Base-by-base conservation (phyloP, 1,140 invertebrate species). In the Mizuhopecten yessoensis region DNA sequence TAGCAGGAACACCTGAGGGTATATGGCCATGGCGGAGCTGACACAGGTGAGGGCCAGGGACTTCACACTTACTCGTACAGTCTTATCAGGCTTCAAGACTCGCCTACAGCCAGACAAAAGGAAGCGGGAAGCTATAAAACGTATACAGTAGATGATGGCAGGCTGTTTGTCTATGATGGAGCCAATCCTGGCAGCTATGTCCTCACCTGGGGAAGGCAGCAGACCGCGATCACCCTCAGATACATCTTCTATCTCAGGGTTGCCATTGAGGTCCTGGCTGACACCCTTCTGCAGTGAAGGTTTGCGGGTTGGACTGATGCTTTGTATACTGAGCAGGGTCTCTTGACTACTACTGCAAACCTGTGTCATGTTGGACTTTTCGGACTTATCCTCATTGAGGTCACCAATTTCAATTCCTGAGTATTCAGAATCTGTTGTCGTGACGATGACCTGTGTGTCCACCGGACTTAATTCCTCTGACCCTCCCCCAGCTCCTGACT, bases 1-100 rank as follows among this genome's bases (percentile, higher is more conserved):
- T 57, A 97, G 93, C 0, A 97, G 97, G 75, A 98, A 97, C n/a
- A 98, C 86, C 17, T 97, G 96, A 0, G 98, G 98, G 94, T 97
- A 97, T 39, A 98, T 94, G 36, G 97, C 97, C 34, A 98, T 95
- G 39, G 98, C 97, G 86, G 97, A 97, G 0, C 97, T 97, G 0
- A 99, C 94, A 96, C 98, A 98, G 42, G 97, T 97, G 5, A 99
- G 95, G 0, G 98, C 98, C 42, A 98, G 97, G 0, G 98, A 97
- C 97, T 99, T 99, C 0, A 98, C 97, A 91, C 98, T 99, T 23
- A 99, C 98, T 42, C 98, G 97, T 15, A 98, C 97, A 86, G 96
- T 96, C 93, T 97, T 97, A 95, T 98, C 98, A 20, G 97, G 96
- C 87, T 98, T 97, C 75, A 98, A 95, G 36, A 97, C 96, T 34